phyloP scores from a whole-genome alignment of 2,113 vertebrate species.

The Rousettus leschenaultii region DNA sequence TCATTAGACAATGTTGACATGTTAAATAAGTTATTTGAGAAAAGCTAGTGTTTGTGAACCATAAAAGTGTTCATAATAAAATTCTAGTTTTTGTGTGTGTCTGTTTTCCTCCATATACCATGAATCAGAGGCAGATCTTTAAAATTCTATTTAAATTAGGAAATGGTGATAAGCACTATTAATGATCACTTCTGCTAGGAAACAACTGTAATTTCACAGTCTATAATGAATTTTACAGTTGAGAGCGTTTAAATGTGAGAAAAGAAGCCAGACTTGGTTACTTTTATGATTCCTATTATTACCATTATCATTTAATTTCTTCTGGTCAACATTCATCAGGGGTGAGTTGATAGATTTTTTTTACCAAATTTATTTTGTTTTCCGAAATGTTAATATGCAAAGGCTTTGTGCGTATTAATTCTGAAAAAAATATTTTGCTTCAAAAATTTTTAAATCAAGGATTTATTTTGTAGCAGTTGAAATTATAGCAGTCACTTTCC shows the following conservation, averaged over 20 bases:
- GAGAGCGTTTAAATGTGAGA: slow-evolving; percentile 64
- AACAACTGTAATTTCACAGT: slow-evolving; percentile 59
- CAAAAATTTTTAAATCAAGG: neutral
- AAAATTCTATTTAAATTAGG: slow-evolving; percentile 48
- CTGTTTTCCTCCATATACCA: neutral
- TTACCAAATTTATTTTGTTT: neutral
- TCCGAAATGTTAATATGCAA: neutral
- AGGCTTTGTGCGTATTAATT: neutral
- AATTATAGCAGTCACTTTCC: neutral
- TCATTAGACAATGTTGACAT: slow-evolving; percentile 17
- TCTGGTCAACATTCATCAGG: slow-evolving; percentile 31
- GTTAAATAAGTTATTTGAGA: slow-evolving; percentile 35
- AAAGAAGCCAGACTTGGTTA: neutral
- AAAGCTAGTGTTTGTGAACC: neutral
- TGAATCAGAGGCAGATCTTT: neutral
- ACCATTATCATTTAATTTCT: slow-evolving; percentile 50
- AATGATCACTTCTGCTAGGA: slow-evolving; percentile 32
- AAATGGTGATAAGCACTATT: neutral
- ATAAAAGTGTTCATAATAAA: slow-evolving; percentile 14
- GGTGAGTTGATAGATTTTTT: neutral
- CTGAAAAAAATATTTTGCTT: slow-evolving; percentile 2
- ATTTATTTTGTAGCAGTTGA: neutral
- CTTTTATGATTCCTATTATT: slow-evolving; percentile 61
- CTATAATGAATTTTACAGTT: slow-evolving; percentile 63
- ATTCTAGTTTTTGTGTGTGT: neutral